Evolutionary conservation across 2,113 vertebrate genomes (phyloP).

Genomic region (Indicator indicator): DNA sequence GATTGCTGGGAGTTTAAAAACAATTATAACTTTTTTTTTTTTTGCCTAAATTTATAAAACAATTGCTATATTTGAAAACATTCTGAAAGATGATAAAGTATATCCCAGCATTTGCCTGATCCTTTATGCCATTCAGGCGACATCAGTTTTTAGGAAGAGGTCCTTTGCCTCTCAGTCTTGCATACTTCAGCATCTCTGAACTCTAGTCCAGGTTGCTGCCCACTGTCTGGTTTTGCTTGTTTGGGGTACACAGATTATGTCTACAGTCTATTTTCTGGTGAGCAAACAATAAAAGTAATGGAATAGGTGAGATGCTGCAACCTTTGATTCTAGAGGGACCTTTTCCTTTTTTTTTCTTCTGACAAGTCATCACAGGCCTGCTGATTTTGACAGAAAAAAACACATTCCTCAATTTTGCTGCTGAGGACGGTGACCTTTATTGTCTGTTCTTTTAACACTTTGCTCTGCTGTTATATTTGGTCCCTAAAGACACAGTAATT

Average conservation of each 20-base stretch:
- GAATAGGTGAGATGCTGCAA: background rate
- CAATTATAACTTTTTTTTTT: background rate
- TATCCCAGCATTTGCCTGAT: background rate
- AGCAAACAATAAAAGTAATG: background rate
- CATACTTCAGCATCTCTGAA: background rate
- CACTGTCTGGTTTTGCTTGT: background rate
- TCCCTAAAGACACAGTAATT: background rate
- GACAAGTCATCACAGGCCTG: background rate
- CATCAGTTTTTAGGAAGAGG: background rate
- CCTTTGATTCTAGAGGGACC: background rate
- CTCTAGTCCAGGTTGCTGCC: background rate
- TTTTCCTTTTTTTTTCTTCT: constrained; percentile 6
- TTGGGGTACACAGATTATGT: rapidly evolving
- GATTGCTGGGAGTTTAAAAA: background rate
- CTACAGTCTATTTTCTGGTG: background rate
- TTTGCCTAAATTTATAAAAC: background rate
- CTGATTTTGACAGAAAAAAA: background rate
- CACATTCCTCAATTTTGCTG: background rate
- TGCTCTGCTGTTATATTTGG: background rate
- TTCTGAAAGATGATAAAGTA: background rate
- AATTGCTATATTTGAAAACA: background rate
- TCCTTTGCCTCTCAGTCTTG: background rate
- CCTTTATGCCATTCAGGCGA: background rate
- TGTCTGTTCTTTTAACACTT: background rate
- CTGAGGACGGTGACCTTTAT: background rate